These are phyloP conservation scores for Hydrolagus colliei DNA, from an alignment of 2,797 vertebrate genomes.

Conservation along the genomic window DNA sequence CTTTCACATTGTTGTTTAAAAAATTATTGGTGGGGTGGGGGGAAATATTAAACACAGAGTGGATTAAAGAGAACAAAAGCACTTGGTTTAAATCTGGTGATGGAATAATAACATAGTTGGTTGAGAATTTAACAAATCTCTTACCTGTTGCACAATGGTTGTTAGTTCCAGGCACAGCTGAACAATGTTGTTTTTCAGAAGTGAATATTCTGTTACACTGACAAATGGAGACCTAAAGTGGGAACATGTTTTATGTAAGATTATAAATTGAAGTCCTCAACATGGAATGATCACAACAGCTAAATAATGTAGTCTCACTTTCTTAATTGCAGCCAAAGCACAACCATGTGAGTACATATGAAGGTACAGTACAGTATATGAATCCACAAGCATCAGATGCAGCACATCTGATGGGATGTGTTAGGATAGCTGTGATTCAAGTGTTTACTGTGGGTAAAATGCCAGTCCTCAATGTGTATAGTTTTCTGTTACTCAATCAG, in stretches of 20 bases:
- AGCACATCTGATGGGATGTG: too few species aligned
- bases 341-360: too few species aligned
- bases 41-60: neutral
- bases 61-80: neutral
- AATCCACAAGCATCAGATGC: too few species aligned
- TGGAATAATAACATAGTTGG: too few species aligned
- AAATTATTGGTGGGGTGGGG: neutral
- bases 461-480: too few species aligned
- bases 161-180: constrained; percentile 88
- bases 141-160: constrained; percentile 88
- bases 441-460: too few species aligned
- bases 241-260: constrained; percentile 22
- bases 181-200: constrained; percentile 89
- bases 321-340: too few species aligned
- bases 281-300: constrained; percentile 26
- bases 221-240: constrained; percentile 78
- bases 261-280: constrained; percentile 27
- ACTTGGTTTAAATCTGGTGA: neutral
- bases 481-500: too few species aligned
- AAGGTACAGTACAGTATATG: too few species aligned
- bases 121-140: neutral
- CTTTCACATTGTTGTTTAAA: neutral
- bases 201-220: constrained; percentile 84
- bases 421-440: too few species aligned
- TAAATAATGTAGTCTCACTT: constrained; percentile 27